Evolutionary conservation across 2,888 invertebrate genomes (phyloP), one percentile per base, ranked within the genome.

Genomic region (Drosophila antonietae): DNA sequence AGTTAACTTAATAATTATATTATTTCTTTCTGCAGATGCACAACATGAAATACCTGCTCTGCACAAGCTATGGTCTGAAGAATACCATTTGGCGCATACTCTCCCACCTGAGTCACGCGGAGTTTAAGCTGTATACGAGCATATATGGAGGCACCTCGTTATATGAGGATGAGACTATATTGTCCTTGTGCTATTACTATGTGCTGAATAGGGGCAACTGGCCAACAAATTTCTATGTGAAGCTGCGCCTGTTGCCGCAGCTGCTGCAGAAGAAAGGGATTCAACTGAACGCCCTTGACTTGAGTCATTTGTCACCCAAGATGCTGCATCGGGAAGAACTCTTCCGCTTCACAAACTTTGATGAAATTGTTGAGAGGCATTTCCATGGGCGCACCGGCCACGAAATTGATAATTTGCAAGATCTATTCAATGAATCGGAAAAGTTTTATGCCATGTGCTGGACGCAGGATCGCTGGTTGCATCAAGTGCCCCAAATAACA

Each of bases 241-340:
- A 70, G 9, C 15, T 86, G 46, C 8, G 47, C 6, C 7, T 12
- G 49, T 15, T 86, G 5, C 31, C 60, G 7, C 28, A 70, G 10
- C 47, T 85, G 2, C 55, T 89, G 51, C 64, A 55, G 0, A 69
- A 20, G n/a, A 89, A 82, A 20, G 72, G 76, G n/a, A 46, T 89
- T 1, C 10, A 56, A 12, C 2, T 84, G 10, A 31, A 59, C 1
- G 14, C 2, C 3, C 18, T 78, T 0, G 63, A 82, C 3, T 56
- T 86, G 43, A 2, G 12, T 0, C 20, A 75, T 5, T 7, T 86
- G 7, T 85, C 90, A 3, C 86, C 86, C 0, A 89, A 85, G 58
- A 65, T 89, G 1, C 23, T 86, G 10, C 63, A 78, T 39, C 71
- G 74, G 70, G n/a, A 35, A 0, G 88, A 89, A 1, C 46, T 85